A percentile compares a stretch with the other conserved stretches of the same genome.
Conservation (phyloP, 2,113 vertebrate genomes). For the Picathartes gymnocephalus region DNA sequence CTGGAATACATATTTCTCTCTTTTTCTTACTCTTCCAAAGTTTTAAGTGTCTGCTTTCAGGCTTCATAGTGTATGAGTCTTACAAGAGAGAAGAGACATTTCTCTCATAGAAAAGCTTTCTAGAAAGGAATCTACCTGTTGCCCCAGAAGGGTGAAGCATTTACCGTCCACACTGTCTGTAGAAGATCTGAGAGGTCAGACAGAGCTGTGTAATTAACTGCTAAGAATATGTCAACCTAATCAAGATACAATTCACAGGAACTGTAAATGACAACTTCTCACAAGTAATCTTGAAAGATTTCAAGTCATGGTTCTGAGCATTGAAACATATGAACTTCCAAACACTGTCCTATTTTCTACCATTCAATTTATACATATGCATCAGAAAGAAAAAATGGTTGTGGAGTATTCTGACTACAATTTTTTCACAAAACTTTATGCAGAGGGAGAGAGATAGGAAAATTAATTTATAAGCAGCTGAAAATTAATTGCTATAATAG, state of each 20-base stretch:
- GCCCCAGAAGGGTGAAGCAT: neutral
- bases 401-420: neutral
- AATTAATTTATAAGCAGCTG: neutral
- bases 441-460: neutral
- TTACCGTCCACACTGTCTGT: neutral
- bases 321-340: neutral
- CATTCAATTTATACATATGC: neutral
- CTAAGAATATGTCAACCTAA: neutral
- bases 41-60: neutral
- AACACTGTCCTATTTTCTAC: neutral
- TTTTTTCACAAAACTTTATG: neutral
- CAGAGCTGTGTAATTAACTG: neutral
- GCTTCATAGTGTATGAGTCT: fast-evolving
- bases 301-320: neutral
- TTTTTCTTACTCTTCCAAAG: neutral
- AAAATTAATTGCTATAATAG: neutral
- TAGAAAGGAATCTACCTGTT: neutral
- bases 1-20: neutral
- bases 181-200: neutral
- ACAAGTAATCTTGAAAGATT: neutral
- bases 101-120: neutral
- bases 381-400: neutral
- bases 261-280: neutral
- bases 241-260: neutral
- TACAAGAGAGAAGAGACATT: neutral